These are phyloP conservation scores for Geophilus truncorum DNA, from an alignment of 2,888 invertebrate species.

Conservation along the genomic window DNA sequence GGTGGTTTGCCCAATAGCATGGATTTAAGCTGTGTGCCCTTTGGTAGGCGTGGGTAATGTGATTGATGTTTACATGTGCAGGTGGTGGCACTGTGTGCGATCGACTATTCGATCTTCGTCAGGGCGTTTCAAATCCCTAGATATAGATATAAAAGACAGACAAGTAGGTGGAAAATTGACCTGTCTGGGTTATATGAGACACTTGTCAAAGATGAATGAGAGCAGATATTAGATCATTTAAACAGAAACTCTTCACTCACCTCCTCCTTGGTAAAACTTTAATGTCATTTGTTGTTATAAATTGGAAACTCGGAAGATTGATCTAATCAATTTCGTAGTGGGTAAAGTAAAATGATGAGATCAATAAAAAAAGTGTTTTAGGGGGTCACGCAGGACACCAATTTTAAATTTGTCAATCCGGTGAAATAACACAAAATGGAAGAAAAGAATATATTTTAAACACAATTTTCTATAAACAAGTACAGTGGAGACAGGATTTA, in stretches of 20 bases:
- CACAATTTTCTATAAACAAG: too few relatives aligned
- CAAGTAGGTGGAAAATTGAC: background rate
- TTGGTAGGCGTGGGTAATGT: background rate
- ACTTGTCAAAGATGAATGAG: background rate
- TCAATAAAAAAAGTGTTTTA: too few relatives aligned
- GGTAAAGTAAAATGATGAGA: too few relatives aligned
- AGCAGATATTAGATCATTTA: background rate
- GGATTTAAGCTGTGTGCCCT: too few relatives aligned
- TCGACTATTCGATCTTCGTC: constrained; percentile 10
- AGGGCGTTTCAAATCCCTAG: background rate
- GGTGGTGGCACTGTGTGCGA: background rate
- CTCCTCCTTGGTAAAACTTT: background rate
- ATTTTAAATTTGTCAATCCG: too few relatives aligned
- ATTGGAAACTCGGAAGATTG: background rate
- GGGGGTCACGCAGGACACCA: too few relatives aligned
- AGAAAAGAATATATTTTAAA: too few relatives aligned
- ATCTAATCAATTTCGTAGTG: background rate
- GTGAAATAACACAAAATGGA: too few relatives aligned
- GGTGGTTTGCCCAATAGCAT: background rate
- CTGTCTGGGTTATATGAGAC: background rate
- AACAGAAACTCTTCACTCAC: background rate
- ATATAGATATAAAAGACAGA: background rate
- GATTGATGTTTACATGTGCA: constrained; percentile 10
- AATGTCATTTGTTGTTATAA: background rate
- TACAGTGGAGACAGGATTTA: too few relatives aligned